Evolutionary conservation across 2,888 invertebrate species (phyloP), one percentile per base, ranked within the genome.

Genomic region (Geophilus truncorum): DNA sequence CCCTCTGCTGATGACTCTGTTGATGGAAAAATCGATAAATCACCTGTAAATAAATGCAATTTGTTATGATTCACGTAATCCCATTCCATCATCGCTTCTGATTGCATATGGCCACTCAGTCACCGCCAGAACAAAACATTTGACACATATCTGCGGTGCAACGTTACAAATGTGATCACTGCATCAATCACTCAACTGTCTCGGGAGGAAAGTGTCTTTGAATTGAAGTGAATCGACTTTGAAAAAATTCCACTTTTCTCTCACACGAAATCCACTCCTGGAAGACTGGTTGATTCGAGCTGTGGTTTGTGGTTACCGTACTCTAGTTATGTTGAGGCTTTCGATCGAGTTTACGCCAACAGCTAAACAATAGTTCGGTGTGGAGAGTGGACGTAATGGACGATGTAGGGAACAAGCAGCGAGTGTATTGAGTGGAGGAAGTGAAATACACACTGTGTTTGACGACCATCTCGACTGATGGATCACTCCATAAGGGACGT

Each of bases 61-160:
- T 51, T 36, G 80, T 40, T 81, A 91, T 25, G 25, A 62, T 62
- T 62, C 12, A n/a, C n/a, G n/a, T n/a, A 23, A 23, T 93, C 91
- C 0, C 96, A 96, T 88, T 91, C 91, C 0, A 85, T 95, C 12
- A 89, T 90, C 83, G 96, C 95, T 85, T 93, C 94, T 84, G 96
- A 95, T 84, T 90, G 91, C 82, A 87, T 90, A 0, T 90, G 95
- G 0, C 94, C 94, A 0, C 84, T 96, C 0, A 91, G 91, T 83
- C 84, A 87, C 80, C 86, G 90, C 92, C 80, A 85, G 45, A 87
- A 79, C 88, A 88, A 62, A 88, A 90, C n/a, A n/a, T n/a, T n/a
- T 83, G 85, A 87, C 75, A 87, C 89, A 1, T 84, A 86, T 0
- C 80, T 81, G 15, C 85, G 85, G 88, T 86, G 87, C 34, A 88